Conservation (phyloP, 2,888 invertebrate species). For the Timema podura region DNA sequence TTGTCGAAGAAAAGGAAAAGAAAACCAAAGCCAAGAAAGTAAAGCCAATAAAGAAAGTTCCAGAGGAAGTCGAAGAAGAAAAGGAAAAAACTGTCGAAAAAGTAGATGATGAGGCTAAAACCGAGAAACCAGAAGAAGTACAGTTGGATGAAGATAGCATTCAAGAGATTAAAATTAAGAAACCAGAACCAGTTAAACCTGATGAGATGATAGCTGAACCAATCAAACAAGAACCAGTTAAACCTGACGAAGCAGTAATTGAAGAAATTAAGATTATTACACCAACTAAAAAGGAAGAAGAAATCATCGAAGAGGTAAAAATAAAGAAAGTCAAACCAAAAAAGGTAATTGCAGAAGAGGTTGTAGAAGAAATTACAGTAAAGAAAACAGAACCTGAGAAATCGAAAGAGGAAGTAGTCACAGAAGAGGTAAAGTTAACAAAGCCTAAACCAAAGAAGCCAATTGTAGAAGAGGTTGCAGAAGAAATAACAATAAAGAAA, state of each 20-base stretch:
- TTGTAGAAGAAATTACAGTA: conserved; percentile 40
- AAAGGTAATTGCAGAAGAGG: conserved; percentile 46
- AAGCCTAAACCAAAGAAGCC: conserved; percentile 26
- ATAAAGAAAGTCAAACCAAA: conserved; percentile 35
- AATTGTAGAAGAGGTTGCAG: conserved; percentile 28
- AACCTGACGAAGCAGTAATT: conserved; percentile 48
- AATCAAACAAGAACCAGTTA: conserved; percentile 48
- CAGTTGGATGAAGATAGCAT: conserved; percentile 21
- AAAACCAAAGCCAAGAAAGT: conserved; percentile 33
- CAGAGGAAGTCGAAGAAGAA: conserved; percentile 31
- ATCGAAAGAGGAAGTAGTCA: conserved; percentile 28
- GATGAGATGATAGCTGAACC: conserved; percentile 16
- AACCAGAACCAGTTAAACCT: conserved; percentile 27
- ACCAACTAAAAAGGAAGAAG: conserved; percentile 45
- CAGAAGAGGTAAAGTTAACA: conserved; percentile 32
- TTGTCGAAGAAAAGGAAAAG: conserved; percentile 22
- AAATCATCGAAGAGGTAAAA: conserved; percentile 36
- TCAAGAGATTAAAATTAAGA: conserved; percentile 36
- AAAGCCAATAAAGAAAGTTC: conserved; percentile 32
- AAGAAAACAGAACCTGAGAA: conserved; percentile 40
- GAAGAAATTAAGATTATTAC: conserved; percentile 35
- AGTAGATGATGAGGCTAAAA: conserved; percentile 17
- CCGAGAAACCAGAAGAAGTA: conserved; percentile 24
- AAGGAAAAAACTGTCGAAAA: conserved; percentile 27
- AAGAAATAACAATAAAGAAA: conserved; percentile 32